These are phyloP conservation scores for Phrynocephalus versicolor DNA, from an alignment of 2,113 vertebrate genomes.

Conservation along the genomic window DNA sequence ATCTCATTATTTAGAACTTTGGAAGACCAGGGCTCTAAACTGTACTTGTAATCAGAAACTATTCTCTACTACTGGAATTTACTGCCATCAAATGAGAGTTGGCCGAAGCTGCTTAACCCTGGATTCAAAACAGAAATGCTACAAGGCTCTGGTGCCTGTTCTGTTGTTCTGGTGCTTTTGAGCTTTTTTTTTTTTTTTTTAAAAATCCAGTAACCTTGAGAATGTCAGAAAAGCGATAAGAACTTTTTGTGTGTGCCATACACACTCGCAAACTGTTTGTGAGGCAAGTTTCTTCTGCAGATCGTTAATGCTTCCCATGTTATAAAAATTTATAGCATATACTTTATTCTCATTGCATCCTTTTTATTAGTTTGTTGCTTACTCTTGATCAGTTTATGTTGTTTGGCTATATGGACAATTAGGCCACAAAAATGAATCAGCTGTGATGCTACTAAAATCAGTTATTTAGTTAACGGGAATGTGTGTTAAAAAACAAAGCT, in stretches of 20 bases:
- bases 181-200: not conserved
- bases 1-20: too few species aligned
- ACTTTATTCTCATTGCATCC: not conserved
- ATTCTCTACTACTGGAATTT: too few species aligned
- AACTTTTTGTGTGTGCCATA: not conserved
- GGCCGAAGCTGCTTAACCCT: too few species aligned
- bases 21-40: too few species aligned
- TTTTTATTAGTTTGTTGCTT: slow-evolving; percentile 10
- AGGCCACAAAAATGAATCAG: not conserved
- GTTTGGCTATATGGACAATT: not conserved
- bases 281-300: not conserved
- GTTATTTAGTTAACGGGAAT: not conserved
- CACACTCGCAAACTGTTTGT: not conserved
- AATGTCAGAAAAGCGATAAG: not conserved
- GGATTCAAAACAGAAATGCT: not conserved
- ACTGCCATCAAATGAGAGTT: too few species aligned
- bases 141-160: not conserved
- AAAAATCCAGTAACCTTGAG: not conserved
- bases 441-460: not conserved
- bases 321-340: not conserved
- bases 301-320: not conserved
- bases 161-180: not conserved
- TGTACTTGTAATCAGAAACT: too few species aligned
- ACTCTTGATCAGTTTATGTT: slow-evolving; percentile 8
- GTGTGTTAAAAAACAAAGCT: too few species aligned